These are phyloP conservation scores for Naso thynnoides DNA, from an alignment of 2,797 vertebrate genomes.

Conservation along the genomic window DNA sequence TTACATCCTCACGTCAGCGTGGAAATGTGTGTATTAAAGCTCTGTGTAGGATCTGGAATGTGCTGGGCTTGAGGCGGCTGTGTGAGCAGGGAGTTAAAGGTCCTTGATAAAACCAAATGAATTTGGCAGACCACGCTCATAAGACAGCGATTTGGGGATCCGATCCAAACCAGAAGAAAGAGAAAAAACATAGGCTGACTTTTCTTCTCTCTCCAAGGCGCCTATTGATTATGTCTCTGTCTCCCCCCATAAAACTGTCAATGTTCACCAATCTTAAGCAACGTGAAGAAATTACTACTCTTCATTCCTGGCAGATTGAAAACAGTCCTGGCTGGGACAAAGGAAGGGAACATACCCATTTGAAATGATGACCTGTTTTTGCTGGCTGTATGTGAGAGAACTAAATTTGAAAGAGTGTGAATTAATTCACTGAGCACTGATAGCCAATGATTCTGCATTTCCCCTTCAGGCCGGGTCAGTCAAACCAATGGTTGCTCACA, in stretches of 20 bases:
- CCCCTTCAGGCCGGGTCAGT: neutral
- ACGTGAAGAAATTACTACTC: constrained; percentile 75
- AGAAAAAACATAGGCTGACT: constrained; percentile 60
- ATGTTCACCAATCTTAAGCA: constrained; percentile 75
- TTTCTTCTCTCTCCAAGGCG: constrained; percentile 74
- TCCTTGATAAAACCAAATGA: constrained; percentile 83
- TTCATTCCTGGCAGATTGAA: constrained; percentile 72
- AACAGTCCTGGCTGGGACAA: constrained; percentile 47
- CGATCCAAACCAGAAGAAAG: constrained; percentile 79
- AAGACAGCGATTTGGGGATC: constrained; percentile 74
- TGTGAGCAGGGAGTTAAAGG: constrained; percentile 71
- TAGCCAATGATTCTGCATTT: constrained; percentile 6
- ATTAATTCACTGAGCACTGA: constrained; percentile 48
- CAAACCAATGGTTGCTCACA: constrained; percentile 19
- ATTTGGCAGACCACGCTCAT: constrained; percentile 76
- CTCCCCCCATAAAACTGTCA: constrained; percentile 81
- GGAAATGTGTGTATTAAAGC: constrained; percentile 42
- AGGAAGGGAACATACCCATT: constrained; percentile 40
- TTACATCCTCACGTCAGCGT: constrained; percentile 32
- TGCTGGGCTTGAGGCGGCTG: constrained; percentile 41
- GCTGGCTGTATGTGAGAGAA: constrained; percentile 21
- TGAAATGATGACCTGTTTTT: constrained; percentile 45
- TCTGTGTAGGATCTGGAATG: constrained; percentile 64
- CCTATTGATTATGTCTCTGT: constrained; percentile 83
- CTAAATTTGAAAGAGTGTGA: constrained; percentile 44